Base-by-base conservation (phyloP, 2,888 invertebrate species). In the Eupeodes luniger region DNA sequence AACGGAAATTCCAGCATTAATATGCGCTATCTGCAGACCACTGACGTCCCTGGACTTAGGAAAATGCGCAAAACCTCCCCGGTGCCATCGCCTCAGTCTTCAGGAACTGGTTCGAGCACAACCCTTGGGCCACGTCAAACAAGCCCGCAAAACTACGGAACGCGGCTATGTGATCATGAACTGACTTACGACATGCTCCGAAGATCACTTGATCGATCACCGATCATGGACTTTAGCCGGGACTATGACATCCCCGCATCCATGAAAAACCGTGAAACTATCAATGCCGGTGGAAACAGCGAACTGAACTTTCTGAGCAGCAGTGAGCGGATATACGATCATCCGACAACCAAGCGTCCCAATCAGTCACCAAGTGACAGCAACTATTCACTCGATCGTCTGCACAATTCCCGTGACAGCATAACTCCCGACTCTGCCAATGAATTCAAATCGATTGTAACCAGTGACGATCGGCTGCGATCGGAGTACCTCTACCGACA, bases 121-220 rank as follows among this genome's bases (percentile, higher is more conserved):
- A 88, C 85, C 14, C 77, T 89, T 12, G 87, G 87, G 6, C 84
- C 89, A 16, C 92, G 92, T 14, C 92, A 91, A 62, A 92, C 92
- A 0, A 93, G 93, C 77, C 93, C 93, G 5, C 93, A 92, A 80
- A 93, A 92, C 88, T 93, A 94, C 76, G 94, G 93, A 27, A 93
- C 93, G 0, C 91, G 94, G 0, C 90, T 93, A 4, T 93, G 93
- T 82, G 94, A 94, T 89, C 93, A 93, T 79, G 94, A 94, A 82
- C 90, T 94, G 11, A 93, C 93, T 49, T 94, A 93, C 86, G 94
- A 94, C 70, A 92, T 93, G 91, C 87, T 92, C 7, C 91, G 94
- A 9, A 92, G 92, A 83, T 92, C 93, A 0, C 91, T 93, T 51
- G 91, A 92, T 87, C 91, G 92, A 57, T 92, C 92, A 83, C 93